Evolutionary conservation across 2,113 vertebrate genomes (phyloP), one percentile per base, ranked within the genome.

Genomic region (Hydrolagus affinis): DNA sequence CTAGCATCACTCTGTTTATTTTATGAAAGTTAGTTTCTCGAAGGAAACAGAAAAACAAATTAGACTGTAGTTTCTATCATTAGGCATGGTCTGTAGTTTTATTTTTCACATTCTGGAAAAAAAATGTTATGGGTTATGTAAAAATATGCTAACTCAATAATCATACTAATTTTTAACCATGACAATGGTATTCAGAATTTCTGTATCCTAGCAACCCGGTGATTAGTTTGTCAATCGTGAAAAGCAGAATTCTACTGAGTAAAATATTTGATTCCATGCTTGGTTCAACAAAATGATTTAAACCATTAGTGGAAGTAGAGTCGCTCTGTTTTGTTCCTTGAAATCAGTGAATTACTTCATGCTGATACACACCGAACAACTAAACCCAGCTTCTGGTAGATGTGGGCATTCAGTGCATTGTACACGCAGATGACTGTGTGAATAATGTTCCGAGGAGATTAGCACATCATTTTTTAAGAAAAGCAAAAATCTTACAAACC

Each of bases 91-190:
- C 78, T 66, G 62, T 83, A 66, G 78, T 83, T 83, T 83, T 83
- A 83, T 83, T 83, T 83, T 83, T 62, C 78, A 83, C 60, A 83
- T 15, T 83, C 66, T 32, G 62, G 71, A 83, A 44, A 66, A 30
- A 80, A 83, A 83, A 83, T 83, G 78, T 83, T 83, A 83, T 83
- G 78, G 78, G 78, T 83, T 83, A 83, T 83, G 78, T 83, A 83
- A 83, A 83, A 83, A 83, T 83, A 83, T 83, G 78, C 78, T 83
- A 83, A 83, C 78, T 83, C 78, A 83, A 83, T 83, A 83, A 83
- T 83, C 78, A 83, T 83, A 83, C 78, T 83, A 83, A 83, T 83
- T 83, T 83, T 83, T 83, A 83, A 83, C 78, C 78, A 83, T 83
- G 78, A 83, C 78, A 83, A 83, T 83, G 78, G 78, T 68, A 83